Percentiles rank a stretch among this genome's conserved stretches.
These are phyloP conservation scores for Mellilla xanthometata DNA, from an alignment of 2,888 invertebrate species.

Conservation along the genomic window DNA sequence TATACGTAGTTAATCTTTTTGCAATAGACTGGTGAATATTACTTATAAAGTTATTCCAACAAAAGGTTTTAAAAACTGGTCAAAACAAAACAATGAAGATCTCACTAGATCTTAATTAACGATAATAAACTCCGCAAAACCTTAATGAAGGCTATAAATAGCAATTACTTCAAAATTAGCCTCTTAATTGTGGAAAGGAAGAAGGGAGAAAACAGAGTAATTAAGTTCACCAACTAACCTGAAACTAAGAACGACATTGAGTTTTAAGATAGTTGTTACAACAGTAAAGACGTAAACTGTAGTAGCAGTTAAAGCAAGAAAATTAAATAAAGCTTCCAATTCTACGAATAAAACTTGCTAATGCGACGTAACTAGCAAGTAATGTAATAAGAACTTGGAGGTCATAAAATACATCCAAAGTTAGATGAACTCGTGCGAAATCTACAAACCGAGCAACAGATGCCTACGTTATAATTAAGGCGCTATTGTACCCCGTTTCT, in stretches of 20 bases:
- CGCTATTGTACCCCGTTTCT: no score
- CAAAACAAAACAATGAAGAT: constrained; percentile 1
- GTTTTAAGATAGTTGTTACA: neutral
- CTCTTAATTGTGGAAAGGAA: constrained; percentile 9
- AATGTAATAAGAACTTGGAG: constrained; percentile 13
- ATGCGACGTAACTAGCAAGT: neutral
- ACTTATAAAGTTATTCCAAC: no score
- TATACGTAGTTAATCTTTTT: no score
- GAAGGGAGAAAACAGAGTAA: constrained; percentile 12
- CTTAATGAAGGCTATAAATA: constrained; percentile 17
- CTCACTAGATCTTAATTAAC: neutral
- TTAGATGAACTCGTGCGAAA: neutral
- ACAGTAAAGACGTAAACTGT: constrained; percentile 1
- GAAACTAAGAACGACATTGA: no score
- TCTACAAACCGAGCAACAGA: constrained; percentile 8
- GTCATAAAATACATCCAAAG: constrained; percentile 10
- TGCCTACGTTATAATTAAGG: no score
- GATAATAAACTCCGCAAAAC: constrained; percentile 4
- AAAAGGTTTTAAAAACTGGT: no score
- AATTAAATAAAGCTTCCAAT: constrained; percentile 10
- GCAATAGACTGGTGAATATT: no score
- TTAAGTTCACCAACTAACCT: constrained; percentile 8
- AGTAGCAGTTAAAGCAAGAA: constrained; percentile 1
- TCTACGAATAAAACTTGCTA: constrained; percentile 3
- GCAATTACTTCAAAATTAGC: constrained; percentile 17